These are phyloP conservation scores for Mythimna loreyi DNA, from an alignment of 2,888 invertebrate genomes.

Conservation along the genomic window DNA sequence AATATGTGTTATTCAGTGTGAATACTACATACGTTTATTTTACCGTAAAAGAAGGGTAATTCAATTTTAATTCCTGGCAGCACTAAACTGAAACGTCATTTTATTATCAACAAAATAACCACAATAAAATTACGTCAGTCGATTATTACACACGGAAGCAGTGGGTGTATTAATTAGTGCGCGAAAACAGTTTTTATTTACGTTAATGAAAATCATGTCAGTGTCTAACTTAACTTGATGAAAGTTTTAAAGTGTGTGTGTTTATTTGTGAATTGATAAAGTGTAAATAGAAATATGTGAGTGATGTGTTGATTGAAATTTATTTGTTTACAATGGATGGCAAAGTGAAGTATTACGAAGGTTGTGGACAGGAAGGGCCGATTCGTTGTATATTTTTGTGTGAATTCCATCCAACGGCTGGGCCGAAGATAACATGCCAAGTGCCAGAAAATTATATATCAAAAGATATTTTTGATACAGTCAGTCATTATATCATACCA, in stretches of 20 bases:
- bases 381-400: slow-evolving; percentile 95
- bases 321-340: slow-evolving; percentile 83
- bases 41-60: slow-evolving; percentile 14
- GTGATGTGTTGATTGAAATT: slow-evolving; percentile 63
- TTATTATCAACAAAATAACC: slow-evolving; percentile 54
- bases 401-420: slow-evolving; percentile 94
- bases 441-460: slow-evolving; percentile 95
- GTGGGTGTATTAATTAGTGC: slow-evolving; percentile 43
- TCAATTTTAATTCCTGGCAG: slow-evolving; percentile 25
- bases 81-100: slow-evolving; percentile 53
- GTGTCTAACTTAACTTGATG: slow-evolving; percentile 58
- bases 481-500: slow-evolving; percentile 96
- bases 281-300: slow-evolving; percentile 60
- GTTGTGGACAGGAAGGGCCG: slow-evolving; percentile 92
- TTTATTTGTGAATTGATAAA: slow-evolving; percentile 42
- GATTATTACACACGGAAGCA: slow-evolving; percentile 49
- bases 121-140: slow-evolving; percentile 66
- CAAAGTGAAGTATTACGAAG: slow-evolving; percentile 89
- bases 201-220: slow-evolving; percentile 68
- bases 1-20: background rate
- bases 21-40: background rate
- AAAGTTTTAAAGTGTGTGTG: slow-evolving; percentile 43
- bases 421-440: slow-evolving; percentile 95
- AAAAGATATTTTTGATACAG: slow-evolving; percentile 95
- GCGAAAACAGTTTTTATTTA: slow-evolving; percentile 65